Evolutionary conservation across 2,888 invertebrate genomes (phyloP), one percentile per base, ranked within the genome.

Genomic region (Buathra laborator): DNA sequence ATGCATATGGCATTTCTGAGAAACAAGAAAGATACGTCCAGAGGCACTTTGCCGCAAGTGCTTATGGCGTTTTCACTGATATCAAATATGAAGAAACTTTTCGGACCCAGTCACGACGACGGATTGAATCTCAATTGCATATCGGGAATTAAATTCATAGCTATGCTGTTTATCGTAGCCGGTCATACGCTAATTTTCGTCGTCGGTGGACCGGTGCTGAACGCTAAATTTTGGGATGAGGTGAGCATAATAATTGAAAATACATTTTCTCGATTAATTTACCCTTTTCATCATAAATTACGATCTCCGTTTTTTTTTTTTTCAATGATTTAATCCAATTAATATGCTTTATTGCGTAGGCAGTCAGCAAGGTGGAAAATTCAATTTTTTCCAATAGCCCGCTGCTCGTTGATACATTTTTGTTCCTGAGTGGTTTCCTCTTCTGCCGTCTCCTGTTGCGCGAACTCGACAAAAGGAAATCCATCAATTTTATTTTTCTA

Each of bases 341-440:
- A 0, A 7, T 56, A 19, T 56, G 19, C 10, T 67, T 70, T 67
- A 46, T 44, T 66, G 9, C 95, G 91, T 93, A 96, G 96, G 94
- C 96, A 82, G 94, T 95, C 3, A 94, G 94, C 46, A 94, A 95
- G 79, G 94, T 96, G 24, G 94, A 95, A 83, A 96, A 96, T 90
- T 95, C 95, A 0, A 95, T 96, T 78, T 95, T 97, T 91, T 90
- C 96, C 66, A 97, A 96, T 93, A 96, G 96, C 86, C 95, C 96
- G 1, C 93, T 97, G 6, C 94, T 97, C 12, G 97, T 97, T n/a
- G 97, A 97, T 89, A 96, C 96, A 0, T 97, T 97, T 91, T 93
- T 97, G 81, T 94, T 97, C 89, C 93, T 97, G 48, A 96, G 97
- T 89, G 97, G 96, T 6, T 97, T 97, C 91, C 94, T 97, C 32